phyloP scores from a whole-genome alignment of 2,888 invertebrate genomes.

The Luperina nickerlii region DNA sequence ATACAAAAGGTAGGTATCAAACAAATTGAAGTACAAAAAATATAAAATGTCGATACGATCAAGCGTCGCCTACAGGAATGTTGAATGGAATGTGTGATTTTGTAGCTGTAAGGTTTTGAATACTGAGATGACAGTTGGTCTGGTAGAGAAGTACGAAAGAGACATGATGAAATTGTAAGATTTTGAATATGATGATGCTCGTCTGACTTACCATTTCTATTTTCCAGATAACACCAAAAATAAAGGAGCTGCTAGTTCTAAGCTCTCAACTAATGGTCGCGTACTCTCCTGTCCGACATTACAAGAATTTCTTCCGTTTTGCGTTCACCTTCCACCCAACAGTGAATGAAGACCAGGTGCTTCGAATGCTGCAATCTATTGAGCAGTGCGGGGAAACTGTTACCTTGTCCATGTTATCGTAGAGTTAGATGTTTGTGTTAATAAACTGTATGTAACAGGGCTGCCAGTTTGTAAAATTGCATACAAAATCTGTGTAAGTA shows the following conservation, averaged over 20 bases:
- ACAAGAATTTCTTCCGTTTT: conserved; percentile 94
- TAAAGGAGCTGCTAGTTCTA: conserved; percentile 93
- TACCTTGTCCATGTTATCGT: conserved; percentile 51
- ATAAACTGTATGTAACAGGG: conserved; percentile 3
- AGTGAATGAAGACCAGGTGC: conserved; percentile 90
- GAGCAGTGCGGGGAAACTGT: conserved; percentile 90
- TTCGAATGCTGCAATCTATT: conserved; percentile 92
- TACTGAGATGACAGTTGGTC: background rate
- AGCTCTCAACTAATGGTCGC: conserved; percentile 93
- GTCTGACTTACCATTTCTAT: background rate
- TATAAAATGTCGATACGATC: too few species aligned
- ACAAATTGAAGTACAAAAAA: too few species aligned
- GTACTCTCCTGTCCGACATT: conserved; percentile 92
- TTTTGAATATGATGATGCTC: background rate
- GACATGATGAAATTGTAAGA: background rate
- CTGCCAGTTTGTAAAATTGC: background rate
- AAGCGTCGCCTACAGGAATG: too few species aligned
- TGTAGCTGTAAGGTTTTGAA: background rate
- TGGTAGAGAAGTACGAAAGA: background rate
- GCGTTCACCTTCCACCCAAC: conserved; percentile 93
- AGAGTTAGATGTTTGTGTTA: conserved; percentile 2
- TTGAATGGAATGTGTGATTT: background rate
- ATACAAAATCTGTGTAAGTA: background rate
- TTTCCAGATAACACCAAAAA: conserved; percentile 92
- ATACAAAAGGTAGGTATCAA: too few species aligned